Percentiles rank a stretch among this genome's conserved stretches.
These are phyloP conservation scores for Camptogramma bilineatum DNA, from an alignment of 2,888 invertebrate genomes.

Conservation along the genomic window DNA sequence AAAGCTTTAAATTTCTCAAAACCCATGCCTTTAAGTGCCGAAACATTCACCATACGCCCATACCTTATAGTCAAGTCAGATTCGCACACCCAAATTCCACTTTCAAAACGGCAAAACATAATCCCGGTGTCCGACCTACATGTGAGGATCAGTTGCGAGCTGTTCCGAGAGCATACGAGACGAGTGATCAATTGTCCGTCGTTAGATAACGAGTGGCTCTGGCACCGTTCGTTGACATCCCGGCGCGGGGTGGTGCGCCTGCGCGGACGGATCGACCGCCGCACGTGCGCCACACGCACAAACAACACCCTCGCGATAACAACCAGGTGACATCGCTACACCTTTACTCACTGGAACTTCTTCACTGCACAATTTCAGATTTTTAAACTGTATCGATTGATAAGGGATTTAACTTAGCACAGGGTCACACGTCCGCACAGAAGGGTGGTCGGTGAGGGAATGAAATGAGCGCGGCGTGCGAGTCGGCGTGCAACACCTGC, in stretches of 20 bases:
- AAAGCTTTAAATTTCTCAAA: not conserved
- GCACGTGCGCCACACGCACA: slow-evolving; percentile 67
- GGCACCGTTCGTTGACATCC: slow-evolving; percentile 55
- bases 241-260: slow-evolving; percentile 57
- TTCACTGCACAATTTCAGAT: slow-evolving; percentile 31
- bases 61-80: not conserved
- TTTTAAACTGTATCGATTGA: slow-evolving; percentile 6
- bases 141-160: slow-evolving; percentile 26
- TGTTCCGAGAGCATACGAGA: slow-evolving; percentile 32
- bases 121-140: slow-evolving; percentile 29
- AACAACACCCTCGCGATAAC: slow-evolving; percentile 51
- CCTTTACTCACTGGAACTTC: slow-evolving; percentile 28
- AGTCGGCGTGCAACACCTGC: slow-evolving; percentile 70
- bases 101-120: slow-evolving; percentile 26
- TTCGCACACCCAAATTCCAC: slow-evolving; percentile 19
- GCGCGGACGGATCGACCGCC: slow-evolving; percentile 77
- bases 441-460: slow-evolving; percentile 59
- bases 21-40: slow-evolving; percentile 13
- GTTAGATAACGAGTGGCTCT: slow-evolving; percentile 33
- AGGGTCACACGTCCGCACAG: slow-evolving; percentile 47
- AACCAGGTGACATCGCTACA: slow-evolving; percentile 34
- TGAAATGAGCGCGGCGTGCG: slow-evolving; percentile 63
- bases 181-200: slow-evolving; percentile 42
- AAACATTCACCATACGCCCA: not conserved
- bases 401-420: slow-evolving; percentile 6